Evolutionary conservation across 2,113 vertebrate genomes (phyloP).

Genomic region (Ranitomeya imitator): DNA sequence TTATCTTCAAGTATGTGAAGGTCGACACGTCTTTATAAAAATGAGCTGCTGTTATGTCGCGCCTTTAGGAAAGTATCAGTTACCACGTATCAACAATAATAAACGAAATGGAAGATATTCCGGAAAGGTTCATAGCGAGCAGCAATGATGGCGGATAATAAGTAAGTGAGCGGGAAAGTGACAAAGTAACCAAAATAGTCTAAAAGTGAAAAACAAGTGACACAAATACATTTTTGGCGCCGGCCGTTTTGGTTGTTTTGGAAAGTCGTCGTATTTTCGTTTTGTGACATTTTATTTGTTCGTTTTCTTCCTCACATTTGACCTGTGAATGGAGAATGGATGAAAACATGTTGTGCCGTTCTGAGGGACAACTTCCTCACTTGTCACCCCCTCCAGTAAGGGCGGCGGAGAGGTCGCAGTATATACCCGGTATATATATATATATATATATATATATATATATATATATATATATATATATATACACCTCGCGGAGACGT

Average conservation of each 20-base stretch:
- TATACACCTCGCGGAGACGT: constrained; percentile 39
- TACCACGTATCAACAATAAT: neutral
- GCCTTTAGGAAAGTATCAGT: neutral
- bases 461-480: constrained; percentile 17
- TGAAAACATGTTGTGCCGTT: constrained; percentile 81
- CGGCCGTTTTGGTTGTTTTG: constrained; percentile 13
- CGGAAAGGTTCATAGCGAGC: neutral
- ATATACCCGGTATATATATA: constrained; percentile 4
- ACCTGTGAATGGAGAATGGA: constrained; percentile 73
- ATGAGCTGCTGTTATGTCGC: no score
- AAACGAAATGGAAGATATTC: neutral
- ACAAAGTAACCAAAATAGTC: constrained; percentile 4
- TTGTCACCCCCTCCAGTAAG: constrained; percentile 32
- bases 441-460: no score
- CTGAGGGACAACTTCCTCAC: constrained; percentile 72
- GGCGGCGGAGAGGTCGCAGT: constrained; percentile 5
- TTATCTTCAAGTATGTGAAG: no score
- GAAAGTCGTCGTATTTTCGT: constrained; percentile 38
- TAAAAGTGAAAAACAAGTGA: constrained; percentile 45
- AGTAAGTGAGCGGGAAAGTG: neutral
- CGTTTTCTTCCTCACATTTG: constrained; percentile 40
- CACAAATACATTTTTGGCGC: constrained; percentile 37
- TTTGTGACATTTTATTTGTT: constrained; percentile 15
- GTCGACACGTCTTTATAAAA: no score
- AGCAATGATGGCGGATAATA: neutral